A percentile compares a stretch with the other conserved stretches of the same genome.
Evolutionary conservation across 37 sponge, comb jelly and placozoan species (phyloP).

Genomic region (Bolinopsis microptera): DNA sequence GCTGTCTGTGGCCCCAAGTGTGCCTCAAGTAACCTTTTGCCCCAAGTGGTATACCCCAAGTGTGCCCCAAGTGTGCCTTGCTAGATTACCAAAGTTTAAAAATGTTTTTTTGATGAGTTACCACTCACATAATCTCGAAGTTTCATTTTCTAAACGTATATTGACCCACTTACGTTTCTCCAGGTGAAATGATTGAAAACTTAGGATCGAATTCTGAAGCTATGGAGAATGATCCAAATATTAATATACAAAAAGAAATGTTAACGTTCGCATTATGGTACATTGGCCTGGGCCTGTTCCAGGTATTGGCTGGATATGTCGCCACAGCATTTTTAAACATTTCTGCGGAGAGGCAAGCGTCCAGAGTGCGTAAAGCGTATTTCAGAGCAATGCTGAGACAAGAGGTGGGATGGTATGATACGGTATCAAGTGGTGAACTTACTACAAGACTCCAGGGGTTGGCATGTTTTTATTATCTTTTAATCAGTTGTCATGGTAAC

Average conservation of each 20-base stretch:
- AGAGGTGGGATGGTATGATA: constrained; percentile 92
- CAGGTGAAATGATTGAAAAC: background rate
- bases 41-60: no score
- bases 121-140: no score
- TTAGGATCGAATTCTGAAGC: background rate
- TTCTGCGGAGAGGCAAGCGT: constrained; percentile 66
- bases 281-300: background rate
- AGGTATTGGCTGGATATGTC: background rate
- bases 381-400: constrained; percentile 81
- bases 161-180: no score
- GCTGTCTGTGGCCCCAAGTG: no score
- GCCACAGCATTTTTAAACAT: background rate
- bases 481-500: no score
- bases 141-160: no score
- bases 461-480: no score
- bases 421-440: constrained; percentile 70
- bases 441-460: constrained; percentile 76
- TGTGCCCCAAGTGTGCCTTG: no score
- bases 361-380: constrained; percentile 74
- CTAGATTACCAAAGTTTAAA: no score
- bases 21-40: no score
- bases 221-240: background rate
- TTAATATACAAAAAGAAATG: background rate
- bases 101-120: no score
- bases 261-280: background rate